A percentile compares a stretch with the other conserved stretches of the same genome.
phyloP scores from a whole-genome alignment of 2,797 vertebrate species.

The Sitta carolinensis region DNA sequence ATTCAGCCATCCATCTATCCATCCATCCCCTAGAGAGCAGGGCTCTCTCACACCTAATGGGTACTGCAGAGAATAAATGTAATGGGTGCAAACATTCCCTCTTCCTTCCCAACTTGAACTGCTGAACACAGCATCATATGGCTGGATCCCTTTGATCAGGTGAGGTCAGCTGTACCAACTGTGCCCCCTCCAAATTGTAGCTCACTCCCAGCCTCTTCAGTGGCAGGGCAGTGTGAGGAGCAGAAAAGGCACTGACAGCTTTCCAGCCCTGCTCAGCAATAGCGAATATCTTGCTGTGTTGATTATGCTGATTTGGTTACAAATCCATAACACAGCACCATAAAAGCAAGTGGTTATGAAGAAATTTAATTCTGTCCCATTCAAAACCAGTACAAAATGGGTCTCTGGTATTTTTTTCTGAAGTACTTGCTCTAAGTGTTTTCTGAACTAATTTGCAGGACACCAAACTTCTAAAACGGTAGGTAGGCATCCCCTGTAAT shows the following conservation, averaged over 20 bases:
- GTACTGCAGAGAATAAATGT: fast-evolving
- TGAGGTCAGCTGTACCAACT: not conserved
- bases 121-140: fast-evolving
- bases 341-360: not conserved
- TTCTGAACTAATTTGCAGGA: not conserved
- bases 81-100: fast-evolving
- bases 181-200: not conserved
- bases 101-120: not conserved
- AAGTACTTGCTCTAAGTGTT: not conserved
- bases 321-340: not conserved
- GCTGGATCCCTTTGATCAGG: not conserved
- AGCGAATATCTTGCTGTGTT: not conserved
- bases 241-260: not conserved
- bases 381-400: not conserved
- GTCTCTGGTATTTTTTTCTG: not conserved
- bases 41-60: not conserved
- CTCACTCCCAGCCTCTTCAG: too few relatives aligned
- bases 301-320: not conserved
- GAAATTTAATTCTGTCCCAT: not conserved
- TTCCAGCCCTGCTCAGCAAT: not conserved
- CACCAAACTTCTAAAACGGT: not conserved
- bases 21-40: not conserved
- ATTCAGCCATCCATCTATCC: too few relatives aligned
- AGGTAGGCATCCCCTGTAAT: not conserved
- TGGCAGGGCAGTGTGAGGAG: not conserved